phyloP scores from a whole-genome alignment of 2,797 vertebrate genomes.

The Chelonia mydas region DNA sequence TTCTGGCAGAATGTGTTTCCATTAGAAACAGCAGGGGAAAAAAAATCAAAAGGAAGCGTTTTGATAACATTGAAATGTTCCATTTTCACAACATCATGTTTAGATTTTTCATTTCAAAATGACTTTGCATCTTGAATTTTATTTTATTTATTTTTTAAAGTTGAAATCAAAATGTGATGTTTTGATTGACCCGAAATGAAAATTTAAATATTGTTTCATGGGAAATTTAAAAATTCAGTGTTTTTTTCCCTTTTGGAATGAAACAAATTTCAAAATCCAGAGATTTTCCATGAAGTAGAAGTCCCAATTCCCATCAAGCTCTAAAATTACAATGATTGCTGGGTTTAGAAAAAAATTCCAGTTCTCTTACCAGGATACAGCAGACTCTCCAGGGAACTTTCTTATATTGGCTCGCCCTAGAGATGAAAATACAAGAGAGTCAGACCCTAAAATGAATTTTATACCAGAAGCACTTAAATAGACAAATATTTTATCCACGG shows the following conservation, averaged over 20 bases:
- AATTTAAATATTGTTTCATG: background rate
- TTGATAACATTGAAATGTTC: background rate
- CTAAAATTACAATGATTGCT: background rate
- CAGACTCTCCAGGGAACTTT: background rate
- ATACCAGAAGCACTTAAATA: no score
- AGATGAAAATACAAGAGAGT: background rate
- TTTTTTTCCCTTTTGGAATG: background rate
- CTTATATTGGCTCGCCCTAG: background rate
- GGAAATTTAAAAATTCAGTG: background rate
- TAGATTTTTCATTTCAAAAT: conserved; percentile 57
- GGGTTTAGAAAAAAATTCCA: background rate
- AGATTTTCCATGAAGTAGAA: background rate
- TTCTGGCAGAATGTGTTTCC: background rate
- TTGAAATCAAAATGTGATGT: background rate
- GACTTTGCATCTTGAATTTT: conserved; percentile 45
- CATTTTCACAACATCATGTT: conserved; percentile 68
- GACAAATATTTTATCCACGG: accelerated
- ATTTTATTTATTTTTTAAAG: background rate
- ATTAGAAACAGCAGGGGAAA: background rate
- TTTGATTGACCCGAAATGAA: background rate
- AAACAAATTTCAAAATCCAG: background rate
- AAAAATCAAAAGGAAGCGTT: background rate
- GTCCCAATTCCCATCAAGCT: background rate
- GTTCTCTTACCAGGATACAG: background rate
- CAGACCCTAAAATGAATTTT: accelerated